Evolutionary conservation across 2,888 invertebrate genomes (phyloP).

Genomic region (Mesopsocus fuscifrons): DNA sequence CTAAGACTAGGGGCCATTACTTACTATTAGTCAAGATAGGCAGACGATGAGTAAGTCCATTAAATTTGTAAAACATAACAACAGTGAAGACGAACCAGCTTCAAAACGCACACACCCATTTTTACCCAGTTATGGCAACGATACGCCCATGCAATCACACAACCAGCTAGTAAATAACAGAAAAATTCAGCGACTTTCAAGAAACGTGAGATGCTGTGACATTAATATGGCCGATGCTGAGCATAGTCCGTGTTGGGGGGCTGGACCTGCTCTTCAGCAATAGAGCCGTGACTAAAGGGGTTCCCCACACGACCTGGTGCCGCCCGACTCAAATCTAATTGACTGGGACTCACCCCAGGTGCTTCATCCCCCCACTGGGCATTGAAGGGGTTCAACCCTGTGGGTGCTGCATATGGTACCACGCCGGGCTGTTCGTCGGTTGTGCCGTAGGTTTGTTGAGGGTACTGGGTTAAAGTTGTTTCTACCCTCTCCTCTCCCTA

Average conservation of each 20-base stretch:
- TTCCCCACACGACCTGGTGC: not conserved
- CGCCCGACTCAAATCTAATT: conserved; percentile 1
- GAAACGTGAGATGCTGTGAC: not conserved
- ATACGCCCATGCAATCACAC: too few relatives aligned
- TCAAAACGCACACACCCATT: too few relatives aligned
- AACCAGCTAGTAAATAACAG: too few relatives aligned
- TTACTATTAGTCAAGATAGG: too few relatives aligned
- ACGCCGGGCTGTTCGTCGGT: not conserved
- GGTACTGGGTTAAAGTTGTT: not conserved
- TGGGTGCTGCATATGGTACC: not conserved
- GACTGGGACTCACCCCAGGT: not conserved
- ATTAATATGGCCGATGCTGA: not conserved
- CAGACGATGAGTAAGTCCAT: too few relatives aligned
- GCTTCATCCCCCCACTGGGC: conserved; percentile 6
- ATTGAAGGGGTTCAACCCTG: conserved; percentile 5
- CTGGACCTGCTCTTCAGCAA: not conserved
- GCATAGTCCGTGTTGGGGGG: not conserved
- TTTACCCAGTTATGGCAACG: too few relatives aligned
- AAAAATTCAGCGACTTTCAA: too few relatives aligned
- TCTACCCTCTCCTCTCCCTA: not conserved
- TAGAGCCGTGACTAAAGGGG: not conserved
- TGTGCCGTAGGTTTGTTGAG: conserved; percentile 1
- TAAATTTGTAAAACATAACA: too few relatives aligned
- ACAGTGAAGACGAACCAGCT: too few relatives aligned
- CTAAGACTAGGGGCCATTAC: too few relatives aligned